Base-by-base conservation (phyloP, 2,113 vertebrate species). In the Coregonus clupeaformis region DNA sequence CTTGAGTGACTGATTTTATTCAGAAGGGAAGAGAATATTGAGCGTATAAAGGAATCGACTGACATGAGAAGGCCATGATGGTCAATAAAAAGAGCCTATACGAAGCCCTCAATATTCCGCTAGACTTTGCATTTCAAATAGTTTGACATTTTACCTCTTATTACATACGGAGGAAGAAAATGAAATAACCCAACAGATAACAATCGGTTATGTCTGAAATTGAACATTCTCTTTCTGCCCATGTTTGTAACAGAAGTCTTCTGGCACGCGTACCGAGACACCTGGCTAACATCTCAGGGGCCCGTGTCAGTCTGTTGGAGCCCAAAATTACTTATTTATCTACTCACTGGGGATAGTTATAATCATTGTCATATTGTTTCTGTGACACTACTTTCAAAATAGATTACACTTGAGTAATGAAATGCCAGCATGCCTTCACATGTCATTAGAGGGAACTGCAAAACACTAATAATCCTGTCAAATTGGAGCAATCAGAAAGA, bases 331-430 rank as follows among this genome's bases (percentile, higher is more conserved):
- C 59, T 55, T 1, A 25, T 20, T 9, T 6, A 67, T 66, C 36
- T 42, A 42, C 36, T 42, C 36, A 9, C 36, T 20, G 14, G 52
- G 52, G 14, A 55, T 55, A 60, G 57, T 76, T 64, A 64, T 76
- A 68, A 32, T 57, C 18, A 24, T 30, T 59, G 24, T 59, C 73
- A 59, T 14, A 27, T 55, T 67, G 52, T 68, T 59, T 16, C 65
- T 25, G 18, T 69, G 24, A 68, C 49, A 62, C 68, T n/a, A 16
- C 52, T 55, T 18, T 49, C 27, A 42, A 55, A 59, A 60, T 24
- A 74, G 42, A 52, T 42, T 12, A 9, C 25, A 25, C 22, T 69
- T 68, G 49, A 75, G 30, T 25, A 42, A 75, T 60, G 65, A 68
- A 66, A 60, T 25, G 25, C 47, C 47, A 20, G 69, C 69, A 18